phyloP scores from a whole-genome alignment of 2,113 vertebrate genomes.

The Percopsis transmontana region DNA sequence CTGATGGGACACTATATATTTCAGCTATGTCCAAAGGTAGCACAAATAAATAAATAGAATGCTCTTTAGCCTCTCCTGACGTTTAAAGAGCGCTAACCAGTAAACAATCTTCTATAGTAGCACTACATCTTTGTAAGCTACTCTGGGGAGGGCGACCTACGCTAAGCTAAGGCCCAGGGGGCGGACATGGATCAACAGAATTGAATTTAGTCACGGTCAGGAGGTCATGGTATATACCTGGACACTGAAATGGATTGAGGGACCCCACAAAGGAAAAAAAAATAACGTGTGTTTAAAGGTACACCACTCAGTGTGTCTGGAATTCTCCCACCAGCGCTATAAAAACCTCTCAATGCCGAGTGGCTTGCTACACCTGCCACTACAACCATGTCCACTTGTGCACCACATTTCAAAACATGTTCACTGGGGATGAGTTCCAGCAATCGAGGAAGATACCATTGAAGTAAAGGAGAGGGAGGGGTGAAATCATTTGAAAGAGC shows the following conservation, averaged over 20 bases:
- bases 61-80: neutral
- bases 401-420: no score
- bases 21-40: neutral
- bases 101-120: conserved; percentile 1
- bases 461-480: no score
- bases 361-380: no score
- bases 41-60: neutral
- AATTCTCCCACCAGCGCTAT: no score
- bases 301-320: no score
- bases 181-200: conserved; percentile 38
- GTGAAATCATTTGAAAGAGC: no score
- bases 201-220: conserved; percentile 42
- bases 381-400: no score
- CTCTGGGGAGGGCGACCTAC: neutral
- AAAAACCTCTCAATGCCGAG: no score
- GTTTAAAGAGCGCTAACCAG: neutral
- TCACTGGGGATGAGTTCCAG: no score
- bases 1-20: no score
- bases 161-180: neutral
- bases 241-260: conserved; percentile 8
- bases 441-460: no score
- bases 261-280: neutral
- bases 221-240: conserved; percentile 32
- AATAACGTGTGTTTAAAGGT: neutral
- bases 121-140: conserved; percentile 3